Percentiles rank a stretch among this genome's conserved stretches.
Conservation (phyloP, 2,113 vertebrate genomes). For the Gymnogyps californianus region DNA sequence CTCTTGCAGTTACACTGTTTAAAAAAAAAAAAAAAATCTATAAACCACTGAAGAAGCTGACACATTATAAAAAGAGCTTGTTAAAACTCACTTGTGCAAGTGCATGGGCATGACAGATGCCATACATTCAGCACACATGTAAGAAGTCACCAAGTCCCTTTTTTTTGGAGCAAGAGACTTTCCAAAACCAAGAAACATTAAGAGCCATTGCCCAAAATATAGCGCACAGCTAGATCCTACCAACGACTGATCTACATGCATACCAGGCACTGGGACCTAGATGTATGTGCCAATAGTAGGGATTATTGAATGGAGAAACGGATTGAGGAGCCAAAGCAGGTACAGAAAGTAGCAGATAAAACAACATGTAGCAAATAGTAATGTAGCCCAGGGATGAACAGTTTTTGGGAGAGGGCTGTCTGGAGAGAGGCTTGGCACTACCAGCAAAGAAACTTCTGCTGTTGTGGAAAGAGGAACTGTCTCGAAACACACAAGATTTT, state of each 20-base stretch:
- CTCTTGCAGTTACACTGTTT: neutral
- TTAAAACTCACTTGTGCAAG: neutral
- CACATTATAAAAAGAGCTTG: neutral
- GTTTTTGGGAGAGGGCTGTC: neutral
- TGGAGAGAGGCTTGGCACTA: neutral
- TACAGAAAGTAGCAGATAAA: neutral
- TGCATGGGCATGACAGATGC: neutral
- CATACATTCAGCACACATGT: neutral
- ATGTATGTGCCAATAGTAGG: neutral
- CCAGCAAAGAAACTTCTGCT: neutral
- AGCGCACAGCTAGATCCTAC: neutral
- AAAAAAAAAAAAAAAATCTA: neutral
- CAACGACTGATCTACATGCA: accelerated
- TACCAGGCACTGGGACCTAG: neutral
- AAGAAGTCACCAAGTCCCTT: neutral
- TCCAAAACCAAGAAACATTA: neutral
- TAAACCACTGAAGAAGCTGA: neutral
- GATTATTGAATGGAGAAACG: neutral
- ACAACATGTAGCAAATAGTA: neutral
- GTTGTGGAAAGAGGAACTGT: neutral
- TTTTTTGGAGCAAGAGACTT: neutral
- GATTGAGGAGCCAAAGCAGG: neutral
- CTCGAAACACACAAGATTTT: neutral
- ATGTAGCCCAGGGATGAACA: neutral
- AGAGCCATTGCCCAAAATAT: neutral